phyloP scores from a whole-genome alignment of 2,113 vertebrate species.

The Oriolus oriolus region DNA sequence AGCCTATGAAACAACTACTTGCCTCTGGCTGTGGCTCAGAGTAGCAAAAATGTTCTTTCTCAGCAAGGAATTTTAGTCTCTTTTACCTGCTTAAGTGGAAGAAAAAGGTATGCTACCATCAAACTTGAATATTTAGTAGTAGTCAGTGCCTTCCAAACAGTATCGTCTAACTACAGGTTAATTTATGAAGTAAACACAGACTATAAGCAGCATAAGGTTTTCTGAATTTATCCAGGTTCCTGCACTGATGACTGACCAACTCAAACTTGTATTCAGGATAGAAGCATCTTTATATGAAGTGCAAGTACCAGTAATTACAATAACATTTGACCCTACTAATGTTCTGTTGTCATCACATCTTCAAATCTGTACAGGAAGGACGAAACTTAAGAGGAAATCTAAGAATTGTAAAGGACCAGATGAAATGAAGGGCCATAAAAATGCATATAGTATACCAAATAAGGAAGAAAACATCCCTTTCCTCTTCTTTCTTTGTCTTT shows the following conservation, averaged over 20 bases:
- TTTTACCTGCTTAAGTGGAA: not conserved
- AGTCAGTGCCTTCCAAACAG: not conserved
- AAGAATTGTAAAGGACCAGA: not conserved
- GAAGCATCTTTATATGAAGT: not conserved
- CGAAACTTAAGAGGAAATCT: not conserved
- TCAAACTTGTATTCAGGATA: not conserved
- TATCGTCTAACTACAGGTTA: not conserved
- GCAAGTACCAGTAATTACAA: not conserved
- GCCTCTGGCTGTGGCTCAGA: not conserved
- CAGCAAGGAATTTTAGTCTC: not conserved
- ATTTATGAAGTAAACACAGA: not conserved
- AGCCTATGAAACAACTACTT: not conserved
- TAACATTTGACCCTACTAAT: not conserved
- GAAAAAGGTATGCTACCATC: not conserved
- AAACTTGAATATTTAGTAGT: not conserved
- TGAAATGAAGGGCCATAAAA: constrained; percentile 5
- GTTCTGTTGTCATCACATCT: not conserved
- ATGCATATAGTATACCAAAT: not conserved
- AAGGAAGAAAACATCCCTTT: not conserved
- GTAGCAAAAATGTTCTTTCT: not conserved
- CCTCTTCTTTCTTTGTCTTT: not conserved
- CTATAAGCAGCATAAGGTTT: not conserved
- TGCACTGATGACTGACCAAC: not conserved
- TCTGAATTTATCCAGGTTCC: not conserved
- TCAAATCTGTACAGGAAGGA: not conserved